phyloP scores from a whole-genome alignment of 1,140 invertebrate species.

The Parasteatoda tepidariorum region DNA sequence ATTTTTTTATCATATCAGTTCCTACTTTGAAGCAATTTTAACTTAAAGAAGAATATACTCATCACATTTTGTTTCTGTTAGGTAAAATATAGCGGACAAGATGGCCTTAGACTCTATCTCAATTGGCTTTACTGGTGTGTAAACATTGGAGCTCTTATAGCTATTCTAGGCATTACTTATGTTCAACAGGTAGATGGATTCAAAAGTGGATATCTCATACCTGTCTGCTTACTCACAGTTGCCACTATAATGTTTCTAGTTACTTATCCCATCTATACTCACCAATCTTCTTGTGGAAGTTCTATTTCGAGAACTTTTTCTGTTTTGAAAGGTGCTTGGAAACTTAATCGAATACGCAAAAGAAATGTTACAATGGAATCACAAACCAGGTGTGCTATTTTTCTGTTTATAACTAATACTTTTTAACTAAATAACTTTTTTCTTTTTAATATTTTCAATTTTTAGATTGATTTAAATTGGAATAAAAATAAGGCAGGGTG shows the following conservation, averaged over 20 bases:
- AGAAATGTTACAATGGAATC: neutral
- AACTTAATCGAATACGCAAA: conserved; percentile 6
- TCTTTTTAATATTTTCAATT: too few relatives aligned
- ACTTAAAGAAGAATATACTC: too few relatives aligned
- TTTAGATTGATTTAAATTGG: too few relatives aligned
- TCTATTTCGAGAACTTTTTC: conserved; percentile 69
- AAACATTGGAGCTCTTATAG: conserved; percentile 71
- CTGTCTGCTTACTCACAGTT: conserved; percentile 66
- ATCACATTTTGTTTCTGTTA: conserved; percentile 23
- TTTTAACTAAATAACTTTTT: too few relatives aligned
- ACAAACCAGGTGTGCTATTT: neutral
- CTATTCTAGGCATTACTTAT: conserved; percentile 70
- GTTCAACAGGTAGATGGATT: conserved; percentile 70
- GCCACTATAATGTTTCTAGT: conserved; percentile 66
- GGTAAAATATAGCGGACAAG: conserved; percentile 67
- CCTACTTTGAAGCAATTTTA: too few relatives aligned
- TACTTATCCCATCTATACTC: conserved; percentile 65
- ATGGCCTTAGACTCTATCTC: conserved; percentile 70
- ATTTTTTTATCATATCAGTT: too few relatives aligned
- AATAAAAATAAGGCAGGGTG: too few relatives aligned
- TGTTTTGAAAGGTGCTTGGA: conserved; percentile 69
- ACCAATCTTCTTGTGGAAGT: conserved; percentile 66
- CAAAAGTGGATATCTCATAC: conserved; percentile 69
- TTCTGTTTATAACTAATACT: too few relatives aligned
- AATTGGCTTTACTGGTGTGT: conserved; percentile 73